Percentiles rank a stretch among this genome's conserved stretches.
These are phyloP conservation scores for Macropus fuliginosus DNA, from an alignment of 2,797 vertebrate genomes.

Conservation along the genomic window DNA sequence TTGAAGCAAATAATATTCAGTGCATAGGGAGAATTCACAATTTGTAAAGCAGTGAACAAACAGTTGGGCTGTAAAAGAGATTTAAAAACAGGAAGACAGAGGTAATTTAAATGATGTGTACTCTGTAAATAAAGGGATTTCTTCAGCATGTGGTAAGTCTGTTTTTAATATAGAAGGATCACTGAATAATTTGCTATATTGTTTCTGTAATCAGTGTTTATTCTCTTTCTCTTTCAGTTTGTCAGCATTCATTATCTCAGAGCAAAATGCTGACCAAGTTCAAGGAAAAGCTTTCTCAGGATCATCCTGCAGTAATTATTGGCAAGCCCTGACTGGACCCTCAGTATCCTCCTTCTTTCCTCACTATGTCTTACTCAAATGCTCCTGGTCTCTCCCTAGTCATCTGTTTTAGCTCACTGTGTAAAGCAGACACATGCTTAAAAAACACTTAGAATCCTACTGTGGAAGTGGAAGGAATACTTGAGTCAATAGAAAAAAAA, in stretches of 20 bases:
- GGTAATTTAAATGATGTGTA: background rate
- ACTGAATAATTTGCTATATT: background rate
- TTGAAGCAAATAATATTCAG: background rate
- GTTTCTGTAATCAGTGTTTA: background rate
- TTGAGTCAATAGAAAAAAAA: background rate
- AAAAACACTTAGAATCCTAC: background rate
- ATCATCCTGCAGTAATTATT: background rate
- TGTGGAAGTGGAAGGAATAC: background rate
- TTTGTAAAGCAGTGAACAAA: background rate
- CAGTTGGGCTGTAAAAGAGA: background rate
- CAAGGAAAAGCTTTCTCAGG: background rate
- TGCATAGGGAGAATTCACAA: background rate
- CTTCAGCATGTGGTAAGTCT: background rate
- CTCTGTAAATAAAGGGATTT: background rate
- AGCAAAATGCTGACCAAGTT: background rate
- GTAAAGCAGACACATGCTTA: background rate
- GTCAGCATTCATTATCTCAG: background rate
- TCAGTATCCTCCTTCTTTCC: background rate
- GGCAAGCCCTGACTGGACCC: background rate
- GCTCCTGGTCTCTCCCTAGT: background rate
- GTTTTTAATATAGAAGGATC: background rate
- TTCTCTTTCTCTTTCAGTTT: background rate
- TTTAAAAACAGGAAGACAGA: background rate
- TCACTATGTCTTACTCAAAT: background rate
- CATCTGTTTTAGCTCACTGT: background rate